Evolutionary conservation across 2,797 vertebrate genomes (phyloP).

Genomic region (Schizopygopsis pylzovi): DNA sequence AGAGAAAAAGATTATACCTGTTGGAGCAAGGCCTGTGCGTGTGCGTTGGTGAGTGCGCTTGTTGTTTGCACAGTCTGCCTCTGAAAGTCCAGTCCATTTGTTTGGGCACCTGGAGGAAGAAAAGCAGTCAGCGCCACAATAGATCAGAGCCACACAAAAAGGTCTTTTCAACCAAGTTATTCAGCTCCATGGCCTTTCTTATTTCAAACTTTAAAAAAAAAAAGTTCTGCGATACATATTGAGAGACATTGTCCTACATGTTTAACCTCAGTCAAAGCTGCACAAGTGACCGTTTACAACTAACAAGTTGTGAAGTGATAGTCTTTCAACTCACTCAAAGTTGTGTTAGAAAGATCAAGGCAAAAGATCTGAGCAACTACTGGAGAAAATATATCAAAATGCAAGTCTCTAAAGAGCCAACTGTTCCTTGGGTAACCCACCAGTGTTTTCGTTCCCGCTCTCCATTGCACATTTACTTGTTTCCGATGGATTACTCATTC

Average conservation of each 20-base stretch:
- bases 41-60: conserved; percentile 94
- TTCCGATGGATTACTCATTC: conserved; percentile 99
- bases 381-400: conserved; percentile 11
- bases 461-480: conserved; percentile 95
- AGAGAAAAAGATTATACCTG: conserved; percentile 82
- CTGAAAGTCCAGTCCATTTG: conserved; percentile 98
- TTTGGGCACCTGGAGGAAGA: conserved; percentile 88
- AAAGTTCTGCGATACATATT: conserved; percentile 45
- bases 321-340: conserved; percentile 30
- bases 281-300: conserved; percentile 17
- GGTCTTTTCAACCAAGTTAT: conserved; percentile 43
- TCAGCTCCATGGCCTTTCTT: conserved; percentile 40
- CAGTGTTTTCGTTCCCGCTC: conserved; percentile 89
- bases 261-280: conserved; percentile 20
- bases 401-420: conserved; percentile 18
- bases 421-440: conserved; percentile 76
- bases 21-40: conserved; percentile 98
- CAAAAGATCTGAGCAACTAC: not conserved
- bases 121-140: conserved; percentile 49
- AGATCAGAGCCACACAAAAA: conserved; percentile 54
- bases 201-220: conserved; percentile 31
- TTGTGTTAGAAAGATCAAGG: not conserved
- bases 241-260: conserved; percentile 28
- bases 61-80: conserved; percentile 92
- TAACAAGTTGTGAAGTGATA: not conserved